Percentiles rank a stretch among this genome's conserved stretches.
Conservation (phyloP, 2,888 invertebrate genomes). For the Anarsia innoxiella region DNA sequence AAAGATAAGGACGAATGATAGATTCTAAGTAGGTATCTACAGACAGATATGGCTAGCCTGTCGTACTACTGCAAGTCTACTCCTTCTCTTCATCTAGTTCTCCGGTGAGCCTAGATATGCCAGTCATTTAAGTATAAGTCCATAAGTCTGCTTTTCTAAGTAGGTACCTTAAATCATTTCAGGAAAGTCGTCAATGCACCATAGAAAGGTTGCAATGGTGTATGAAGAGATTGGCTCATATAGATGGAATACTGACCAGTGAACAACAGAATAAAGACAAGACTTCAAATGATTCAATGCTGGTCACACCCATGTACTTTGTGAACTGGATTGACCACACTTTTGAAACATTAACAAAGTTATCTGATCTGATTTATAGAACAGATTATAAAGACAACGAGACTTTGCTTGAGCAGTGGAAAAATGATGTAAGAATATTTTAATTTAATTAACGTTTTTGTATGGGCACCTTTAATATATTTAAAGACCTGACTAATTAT, state of each 20-base stretch:
- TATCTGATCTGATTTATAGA: conserved; percentile 43
- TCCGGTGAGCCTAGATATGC: too few species aligned
- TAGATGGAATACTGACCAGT: conserved; percentile 13
- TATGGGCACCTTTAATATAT: too few species aligned
- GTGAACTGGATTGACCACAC: conserved; percentile 69
- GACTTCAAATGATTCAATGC: conserved; percentile 32
- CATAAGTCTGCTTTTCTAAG: too few species aligned
- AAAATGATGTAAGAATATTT: conserved; percentile 45
- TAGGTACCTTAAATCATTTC: too few species aligned
- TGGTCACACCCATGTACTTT: conserved; percentile 54
- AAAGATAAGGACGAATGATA: too few species aligned
- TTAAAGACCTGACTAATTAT: neutral
- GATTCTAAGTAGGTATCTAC: too few species aligned
- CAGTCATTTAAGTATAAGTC: too few species aligned
- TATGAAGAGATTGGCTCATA: conserved; percentile 34
- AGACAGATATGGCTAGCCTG: too few species aligned
- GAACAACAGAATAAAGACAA: conserved; percentile 29
- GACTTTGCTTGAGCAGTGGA: conserved; percentile 38
- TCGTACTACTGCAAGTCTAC: too few species aligned
- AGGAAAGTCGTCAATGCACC: conserved; percentile 57
- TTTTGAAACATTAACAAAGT: conserved; percentile 52
- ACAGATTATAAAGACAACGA: conserved; percentile 41
- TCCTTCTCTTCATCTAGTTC: too few species aligned
- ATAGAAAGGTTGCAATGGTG: conserved; percentile 60
- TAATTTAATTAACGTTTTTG: conserved; percentile 1